Base-by-base conservation (phyloP, 1,140 invertebrate genomes). In the Scaptodrosophila lebanonensis region DNA sequence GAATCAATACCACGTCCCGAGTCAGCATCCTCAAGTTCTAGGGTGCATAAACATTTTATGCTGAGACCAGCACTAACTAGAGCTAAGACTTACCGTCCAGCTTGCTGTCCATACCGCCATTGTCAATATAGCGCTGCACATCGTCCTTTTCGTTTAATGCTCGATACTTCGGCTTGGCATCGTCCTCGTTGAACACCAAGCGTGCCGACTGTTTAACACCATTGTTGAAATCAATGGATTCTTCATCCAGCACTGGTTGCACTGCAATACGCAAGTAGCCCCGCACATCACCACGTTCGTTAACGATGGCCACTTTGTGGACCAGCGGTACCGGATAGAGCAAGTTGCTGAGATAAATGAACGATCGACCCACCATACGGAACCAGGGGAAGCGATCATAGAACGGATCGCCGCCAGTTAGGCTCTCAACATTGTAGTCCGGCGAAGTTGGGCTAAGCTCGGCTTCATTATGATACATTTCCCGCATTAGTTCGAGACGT, bases 371-470 rank as follows among this genome's bases (percentile, higher is more conserved):
- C 59, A 99, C 96, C 88, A 99, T 92, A 79, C 97, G 92, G 91
- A 99, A 99, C 98, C 98, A 99, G 0, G 98, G 98, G 87, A 99
- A 99, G 59, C 98, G 90, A 88, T 99, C 98, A 85, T 99, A 99
- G 89, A 99, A 99, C 5, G 98, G 98, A 91, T 99, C 98, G 1
- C 95, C 95, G 11, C 96, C 96, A 18, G 95, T 97, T 35, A 98
- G 91, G 15, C 93, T 95, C 87, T 98, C 95, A 69, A 98, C 94
- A 88, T 95, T 95, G 85, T 95, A 94, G 83, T 96, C 96, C 0
- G 97, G 96, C 4, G 95, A 97, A 0, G 96, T 97, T 7, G 97
- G 96, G 9, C 95, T 97, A 35, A 97, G 88, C 88, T 99, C 97
- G 0, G 96, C 97, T 88, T 99, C 97, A 88, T 98, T 98, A 86